These are phyloP conservation scores for Thaumetopoea pityocampa DNA, from an alignment of 1,140 invertebrate species.

Conservation along the genomic window DNA sequence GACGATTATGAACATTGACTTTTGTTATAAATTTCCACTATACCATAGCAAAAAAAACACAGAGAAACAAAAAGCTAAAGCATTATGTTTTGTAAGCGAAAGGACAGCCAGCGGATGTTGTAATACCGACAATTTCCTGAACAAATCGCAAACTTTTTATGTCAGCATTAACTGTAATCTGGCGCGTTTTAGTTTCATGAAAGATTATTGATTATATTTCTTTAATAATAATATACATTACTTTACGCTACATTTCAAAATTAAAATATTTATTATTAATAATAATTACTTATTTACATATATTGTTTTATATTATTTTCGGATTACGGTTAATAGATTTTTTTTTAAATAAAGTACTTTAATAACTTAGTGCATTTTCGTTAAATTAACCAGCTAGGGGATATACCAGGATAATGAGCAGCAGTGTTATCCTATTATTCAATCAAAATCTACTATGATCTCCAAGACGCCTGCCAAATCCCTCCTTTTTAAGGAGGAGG, in stretches of 20 bases:
- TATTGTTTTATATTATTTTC: too few species aligned
- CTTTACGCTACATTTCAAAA: conserved; percentile 3
- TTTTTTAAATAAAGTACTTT: too few species aligned
- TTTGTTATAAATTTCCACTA: conserved; percentile 1
- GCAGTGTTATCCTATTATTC: too few species aligned
- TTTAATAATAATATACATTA: conserved; percentile 4
- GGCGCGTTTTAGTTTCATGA: conserved; percentile 12
- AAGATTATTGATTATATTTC: conserved; percentile 12
- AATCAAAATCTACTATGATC: too few species aligned
- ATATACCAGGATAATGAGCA: too few species aligned
- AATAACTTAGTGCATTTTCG: too few species aligned
- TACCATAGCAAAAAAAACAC: conserved; percentile 11
- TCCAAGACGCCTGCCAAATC: too few species aligned
- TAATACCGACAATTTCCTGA: conserved; percentile 31
- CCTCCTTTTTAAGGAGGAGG: too few species aligned
- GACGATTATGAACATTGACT: too few species aligned
- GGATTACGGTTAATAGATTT: too few species aligned
- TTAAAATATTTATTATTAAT: neutral
- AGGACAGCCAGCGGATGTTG: conserved; percentile 23
- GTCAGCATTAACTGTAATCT: conserved; percentile 21
- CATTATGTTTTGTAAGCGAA: conserved; percentile 20
- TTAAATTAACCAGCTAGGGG: too few species aligned
- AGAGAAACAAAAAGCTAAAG: conserved; percentile 8
- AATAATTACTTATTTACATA: neutral
- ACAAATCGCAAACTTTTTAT: conserved; percentile 20